Percentiles rank a stretch among this genome's conserved stretches.
These are phyloP conservation scores for Hesperia comma DNA, from an alignment of 2,888 invertebrate genomes.

Conservation along the genomic window DNA sequence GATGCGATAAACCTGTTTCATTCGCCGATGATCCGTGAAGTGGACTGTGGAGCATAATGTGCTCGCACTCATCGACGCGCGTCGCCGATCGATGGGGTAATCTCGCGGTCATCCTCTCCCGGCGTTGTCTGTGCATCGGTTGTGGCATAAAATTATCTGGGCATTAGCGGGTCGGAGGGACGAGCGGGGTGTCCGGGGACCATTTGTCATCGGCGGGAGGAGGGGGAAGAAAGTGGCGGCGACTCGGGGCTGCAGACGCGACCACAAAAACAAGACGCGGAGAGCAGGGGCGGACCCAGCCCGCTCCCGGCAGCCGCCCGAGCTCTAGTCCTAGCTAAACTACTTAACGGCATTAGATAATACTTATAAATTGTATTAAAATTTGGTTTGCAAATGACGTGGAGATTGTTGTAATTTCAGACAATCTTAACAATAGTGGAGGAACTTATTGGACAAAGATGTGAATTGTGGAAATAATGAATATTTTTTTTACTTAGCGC, in stretches of 20 bases:
- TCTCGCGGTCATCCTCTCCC: conserved; percentile 74
- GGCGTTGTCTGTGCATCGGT: conserved; percentile 70
- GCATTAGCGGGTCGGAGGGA: conserved; percentile 70
- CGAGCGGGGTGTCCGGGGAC: conserved; percentile 73
- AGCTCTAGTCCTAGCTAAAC: conserved; percentile 1
- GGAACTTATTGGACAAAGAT: no score
- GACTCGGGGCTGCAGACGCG: conserved; percentile 80
- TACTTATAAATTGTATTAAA: neutral
- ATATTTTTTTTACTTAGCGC: no score
- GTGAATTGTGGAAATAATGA: no score
- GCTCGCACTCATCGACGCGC: conserved; percentile 74
- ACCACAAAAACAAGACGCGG: conserved; percentile 80
- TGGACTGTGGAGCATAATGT: conserved; percentile 67
- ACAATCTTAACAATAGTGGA: no score
- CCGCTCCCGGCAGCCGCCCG: conserved; percentile 17
- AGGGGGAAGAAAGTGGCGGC: conserved; percentile 59
- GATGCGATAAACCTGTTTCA: conserved; percentile 67
- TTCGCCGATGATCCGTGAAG: conserved; percentile 67
- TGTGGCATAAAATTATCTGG: conserved; percentile 80
- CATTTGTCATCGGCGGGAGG: conserved; percentile 81
- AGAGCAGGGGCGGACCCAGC: conserved; percentile 66
- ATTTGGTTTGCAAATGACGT: neutral
- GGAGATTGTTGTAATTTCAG: no score
- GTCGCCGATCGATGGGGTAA: conserved; percentile 74
- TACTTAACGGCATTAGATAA: neutral